Evolutionary conservation across 2,113 vertebrate genomes (phyloP).

Genomic region (Neotoma lepida): DNA sequence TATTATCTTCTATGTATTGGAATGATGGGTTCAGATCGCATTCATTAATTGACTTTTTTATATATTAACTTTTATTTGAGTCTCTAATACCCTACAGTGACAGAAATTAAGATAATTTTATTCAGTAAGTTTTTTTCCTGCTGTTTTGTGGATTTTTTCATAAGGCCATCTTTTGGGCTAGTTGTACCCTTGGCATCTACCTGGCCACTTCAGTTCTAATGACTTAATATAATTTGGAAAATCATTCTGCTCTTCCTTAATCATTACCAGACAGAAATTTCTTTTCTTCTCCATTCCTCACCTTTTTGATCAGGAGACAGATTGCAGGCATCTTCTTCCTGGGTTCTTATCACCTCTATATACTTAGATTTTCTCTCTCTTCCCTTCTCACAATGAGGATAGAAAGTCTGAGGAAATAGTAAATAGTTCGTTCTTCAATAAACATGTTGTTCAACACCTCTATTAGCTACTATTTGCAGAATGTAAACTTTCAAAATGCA

Average conservation of each 20-base stretch:
- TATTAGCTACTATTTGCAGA: background rate
- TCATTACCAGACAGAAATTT: background rate
- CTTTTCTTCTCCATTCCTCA: background rate
- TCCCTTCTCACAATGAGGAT: background rate
- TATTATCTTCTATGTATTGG: background rate
- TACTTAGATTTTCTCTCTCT: background rate
- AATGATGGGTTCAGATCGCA: conserved; percentile 1
- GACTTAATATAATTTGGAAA: conserved; percentile 11
- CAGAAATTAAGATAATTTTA: background rate
- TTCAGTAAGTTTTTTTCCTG: background rate
- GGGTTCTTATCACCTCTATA: background rate
- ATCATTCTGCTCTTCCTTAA: background rate
- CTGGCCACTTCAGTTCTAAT: background rate
- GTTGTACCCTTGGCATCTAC: background rate
- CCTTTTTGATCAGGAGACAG: background rate
- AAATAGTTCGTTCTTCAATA: background rate
- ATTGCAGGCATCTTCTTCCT: background rate
- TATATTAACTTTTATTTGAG: background rate
- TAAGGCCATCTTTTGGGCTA: background rate
- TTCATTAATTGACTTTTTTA: conserved; percentile 19
- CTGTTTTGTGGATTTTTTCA: background rate
- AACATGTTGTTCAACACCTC: background rate
- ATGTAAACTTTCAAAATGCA: background rate
- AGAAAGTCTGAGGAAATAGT: background rate
- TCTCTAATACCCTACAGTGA: background rate